Conservation (phyloP, 2,113 vertebrate genomes). For the Hystrix cristata region DNA sequence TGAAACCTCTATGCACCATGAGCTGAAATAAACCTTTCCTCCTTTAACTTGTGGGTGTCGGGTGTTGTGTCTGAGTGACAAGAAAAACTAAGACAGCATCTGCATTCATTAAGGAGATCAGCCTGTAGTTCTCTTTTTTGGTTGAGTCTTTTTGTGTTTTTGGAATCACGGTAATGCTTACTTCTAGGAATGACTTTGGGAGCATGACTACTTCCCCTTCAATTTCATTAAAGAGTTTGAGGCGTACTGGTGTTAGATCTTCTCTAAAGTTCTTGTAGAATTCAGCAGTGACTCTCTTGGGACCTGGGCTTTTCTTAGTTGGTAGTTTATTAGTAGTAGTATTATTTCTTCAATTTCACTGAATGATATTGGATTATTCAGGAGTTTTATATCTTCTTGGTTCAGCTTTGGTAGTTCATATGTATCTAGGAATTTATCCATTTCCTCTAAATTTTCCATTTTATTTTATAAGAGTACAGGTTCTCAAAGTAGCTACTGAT, state of each 20-base stretch:
- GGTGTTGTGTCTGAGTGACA: neutral
- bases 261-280: neutral
- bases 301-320: neutral
- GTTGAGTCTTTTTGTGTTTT: neutral
- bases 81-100: neutral
- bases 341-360: neutral
- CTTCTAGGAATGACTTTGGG: neutral
- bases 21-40: neutral
- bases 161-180: neutral
- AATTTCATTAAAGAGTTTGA: neutral
- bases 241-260: neutral
- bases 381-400: neutral
- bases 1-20: neutral
- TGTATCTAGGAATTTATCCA: neutral
- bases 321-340: neutral
- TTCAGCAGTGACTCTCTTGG: neutral
- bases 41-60: neutral
- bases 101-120: neutral
- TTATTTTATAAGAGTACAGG: neutral
- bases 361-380: neutral
- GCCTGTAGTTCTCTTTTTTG: neutral
- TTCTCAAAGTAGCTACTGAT: neutral
- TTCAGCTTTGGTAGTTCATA: neutral
- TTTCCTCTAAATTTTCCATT: neutral
- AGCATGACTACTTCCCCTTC: neutral